These are phyloP conservation scores for Echinometra lucunter DNA, from an alignment of 53 echinoderm and acorn worm species.

Conservation along the genomic window DNA sequence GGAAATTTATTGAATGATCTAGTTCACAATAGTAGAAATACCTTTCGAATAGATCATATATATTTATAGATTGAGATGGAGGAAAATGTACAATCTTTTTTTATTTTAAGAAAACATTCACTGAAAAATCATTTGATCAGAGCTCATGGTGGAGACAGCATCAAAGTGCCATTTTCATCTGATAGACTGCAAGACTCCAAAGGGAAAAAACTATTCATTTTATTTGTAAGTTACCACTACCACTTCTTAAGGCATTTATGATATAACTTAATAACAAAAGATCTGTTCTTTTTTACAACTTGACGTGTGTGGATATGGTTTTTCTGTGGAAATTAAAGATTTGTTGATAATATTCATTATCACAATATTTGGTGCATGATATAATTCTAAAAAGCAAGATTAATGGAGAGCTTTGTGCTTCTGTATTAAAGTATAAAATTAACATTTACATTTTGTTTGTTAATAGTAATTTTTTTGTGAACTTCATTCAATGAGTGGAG, in stretches of 20 bases:
- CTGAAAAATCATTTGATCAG: neutral
- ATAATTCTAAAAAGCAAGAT: too few species aligned
- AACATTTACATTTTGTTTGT: too few species aligned
- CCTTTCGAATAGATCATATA: neutral
- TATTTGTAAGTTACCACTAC: neutral
- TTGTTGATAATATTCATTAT: too few species aligned
- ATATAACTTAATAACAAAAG: too few species aligned
- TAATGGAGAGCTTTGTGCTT: too few species aligned
- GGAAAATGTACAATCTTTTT: neutral
- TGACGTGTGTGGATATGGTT: too few species aligned
- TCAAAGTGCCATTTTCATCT: neutral
- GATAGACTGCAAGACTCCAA: neutral
- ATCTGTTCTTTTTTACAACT: too few species aligned
- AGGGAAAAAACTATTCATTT: neutral
- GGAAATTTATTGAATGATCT: slow-evolving; percentile 29
- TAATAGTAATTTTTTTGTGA: too few species aligned
- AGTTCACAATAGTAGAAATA: neutral
- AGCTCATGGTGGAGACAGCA: neutral
- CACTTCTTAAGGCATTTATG: neutral
- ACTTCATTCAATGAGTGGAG: too few species aligned
- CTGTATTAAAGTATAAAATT: too few species aligned
- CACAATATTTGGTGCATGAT: too few species aligned
- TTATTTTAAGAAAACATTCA: neutral
- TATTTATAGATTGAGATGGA: neutral
- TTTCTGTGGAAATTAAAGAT: too few species aligned